Conservation (phyloP, 2,888 invertebrate species). For the Perithous albicinctus region DNA sequence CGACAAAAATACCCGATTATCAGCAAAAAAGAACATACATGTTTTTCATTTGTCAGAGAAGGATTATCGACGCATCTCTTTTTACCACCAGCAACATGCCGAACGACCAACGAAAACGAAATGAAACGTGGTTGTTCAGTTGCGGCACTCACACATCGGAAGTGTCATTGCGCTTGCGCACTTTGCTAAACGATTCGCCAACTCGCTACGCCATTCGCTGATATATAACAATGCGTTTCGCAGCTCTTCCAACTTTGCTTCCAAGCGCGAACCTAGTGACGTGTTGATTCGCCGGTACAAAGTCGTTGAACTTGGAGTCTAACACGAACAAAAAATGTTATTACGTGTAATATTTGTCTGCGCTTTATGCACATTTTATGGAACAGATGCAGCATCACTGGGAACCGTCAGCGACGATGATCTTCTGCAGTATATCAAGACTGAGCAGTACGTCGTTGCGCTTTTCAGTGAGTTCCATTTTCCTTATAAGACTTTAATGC, state of each 20-base stretch:
- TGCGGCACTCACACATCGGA: background rate
- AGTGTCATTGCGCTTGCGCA: slow-evolving; percentile 46
- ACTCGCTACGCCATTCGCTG: background rate
- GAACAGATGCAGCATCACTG: slow-evolving; percentile 79
- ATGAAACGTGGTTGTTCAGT: too few relatives aligned
- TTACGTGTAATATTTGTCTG: slow-evolving; percentile 64
- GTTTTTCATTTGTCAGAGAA: too few relatives aligned
- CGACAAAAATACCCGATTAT: too few relatives aligned
- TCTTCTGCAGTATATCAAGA: slow-evolving; percentile 90
- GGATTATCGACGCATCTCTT: too few relatives aligned
- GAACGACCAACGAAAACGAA: too few relatives aligned
- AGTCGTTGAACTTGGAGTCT: slow-evolving; percentile 7
- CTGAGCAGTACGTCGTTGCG: slow-evolving; percentile 92
- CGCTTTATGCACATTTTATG: slow-evolving; percentile 63
- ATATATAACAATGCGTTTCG: background rate
- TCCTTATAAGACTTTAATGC: background rate
- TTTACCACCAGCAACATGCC: too few relatives aligned
- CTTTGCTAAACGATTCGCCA: background rate
- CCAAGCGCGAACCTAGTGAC: slow-evolving; percentile 54
- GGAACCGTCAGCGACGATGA: slow-evolving; percentile 92
- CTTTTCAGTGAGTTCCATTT: slow-evolving; percentile 90
- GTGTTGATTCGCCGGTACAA: slow-evolving; percentile 65
- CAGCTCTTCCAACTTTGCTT: background rate
- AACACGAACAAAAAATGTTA: slow-evolving; percentile 67
- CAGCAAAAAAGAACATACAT: too few relatives aligned